Evolutionary conservation across 2,888 invertebrate genomes (phyloP), one percentile per base, ranked within the genome.

Genomic region (Entomobrya proxima): DNA sequence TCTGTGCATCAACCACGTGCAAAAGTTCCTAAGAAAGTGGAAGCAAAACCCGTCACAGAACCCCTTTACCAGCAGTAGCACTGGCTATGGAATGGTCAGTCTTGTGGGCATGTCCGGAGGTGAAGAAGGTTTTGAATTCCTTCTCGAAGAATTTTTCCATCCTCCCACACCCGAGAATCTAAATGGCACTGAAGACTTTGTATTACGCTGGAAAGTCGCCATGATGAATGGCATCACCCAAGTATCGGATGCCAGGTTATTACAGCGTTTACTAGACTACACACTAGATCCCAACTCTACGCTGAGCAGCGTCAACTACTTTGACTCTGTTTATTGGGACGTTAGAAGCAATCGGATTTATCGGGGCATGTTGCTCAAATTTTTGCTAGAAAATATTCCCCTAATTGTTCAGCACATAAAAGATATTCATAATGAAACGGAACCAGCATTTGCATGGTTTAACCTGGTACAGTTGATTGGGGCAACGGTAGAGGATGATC

Each of bases 321-420:
- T 61, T 35, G 61, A 61, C n/a, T 61, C 61, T 15, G 61, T 61
- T 61, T 61, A 61, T 15, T 61, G 61, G 61, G 61, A 61, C 24
- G n/a, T 61, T 32, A 30, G 61, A 2, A 61, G 61, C 32, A 61
- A 61, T 30, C 61, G 61, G 2, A 13, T 61, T 11, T 61, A 61
- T 15, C 18, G 61, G 11, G 32, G 15, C 6, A 61, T 32, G 11
- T 15, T 61, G 9, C 15, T 61, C 9, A 7, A 32, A 9, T 61
- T 61, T 18, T 32, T 61, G 32, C 9, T 61, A 32, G 30, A 61
- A n/a, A 61, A 61, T n/a, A 9, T 32, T 3, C 30, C 27, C 32
- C 6, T 30, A 7, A 61, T 61, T 5, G 32, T 61, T 32, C 30
- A 15, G 11, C 61, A 61, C n/a, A n/a, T 61, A 13, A 61, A 61